Evolutionary conservation across 2,888 invertebrate genomes (phyloP), one percentile per base, ranked within the genome.

Genomic region (Drosophila paucipuncta): DNA sequence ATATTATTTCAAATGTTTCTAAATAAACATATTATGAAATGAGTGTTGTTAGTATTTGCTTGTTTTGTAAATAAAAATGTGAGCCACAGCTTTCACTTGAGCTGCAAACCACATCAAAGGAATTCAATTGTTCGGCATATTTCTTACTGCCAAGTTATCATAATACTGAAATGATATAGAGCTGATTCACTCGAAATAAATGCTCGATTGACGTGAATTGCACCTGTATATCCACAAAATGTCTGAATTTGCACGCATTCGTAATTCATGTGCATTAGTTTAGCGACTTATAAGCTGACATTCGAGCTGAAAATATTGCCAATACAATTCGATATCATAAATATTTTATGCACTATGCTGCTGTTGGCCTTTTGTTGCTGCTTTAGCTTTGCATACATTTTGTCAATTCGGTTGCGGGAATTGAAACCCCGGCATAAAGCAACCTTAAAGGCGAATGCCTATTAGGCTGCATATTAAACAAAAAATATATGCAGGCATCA

Each of bases 381-480:
- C 61, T 61, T 68, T 74, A 64, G 59, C 62, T 89, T 88, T 90
- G 85, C 90, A 86, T 90, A 90, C 85, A 86, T 86, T 90, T 90
- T 83, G 89, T 83, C 89, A 85, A 72, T 76, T 76, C 59, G 61
- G 64, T 59, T 16, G 49, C 54, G 53, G 58, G 52, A 58, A 54
- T 49, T 53, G 52, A 18, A 30, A 59, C 22, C 28, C 22, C 22
- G n/a, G 43, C 25, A 30, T 31, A 63, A 43, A 30, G 33, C 54
- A 63, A 68, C 31, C 71, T 66, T 68, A 73, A 61, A 68, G 62
- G 64, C 63, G 78, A 88, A 80, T 87, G 89, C 91, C 91, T 89
- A 88, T 88, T 88, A 90, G 89, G 89, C 91, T 84, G 91, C 87
- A 88, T 88, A 88, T 88, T 89, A 90, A 83, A 79, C 63, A 81